phyloP scores from a whole-genome alignment of 2,113 vertebrate species.

The Excalfactoria chinensis region DNA sequence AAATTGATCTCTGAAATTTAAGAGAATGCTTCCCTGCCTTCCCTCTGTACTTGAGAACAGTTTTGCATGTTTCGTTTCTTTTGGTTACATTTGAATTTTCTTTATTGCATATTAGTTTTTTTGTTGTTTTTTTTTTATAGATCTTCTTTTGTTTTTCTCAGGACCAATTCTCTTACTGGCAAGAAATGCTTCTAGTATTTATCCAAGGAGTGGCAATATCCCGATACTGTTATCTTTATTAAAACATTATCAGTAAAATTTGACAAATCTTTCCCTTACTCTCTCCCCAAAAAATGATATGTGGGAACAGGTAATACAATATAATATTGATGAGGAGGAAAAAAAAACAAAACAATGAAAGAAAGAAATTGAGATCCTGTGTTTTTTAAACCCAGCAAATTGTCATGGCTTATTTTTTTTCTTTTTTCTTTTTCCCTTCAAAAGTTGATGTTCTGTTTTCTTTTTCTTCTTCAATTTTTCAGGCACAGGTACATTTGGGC shows the following conservation, averaged over 20 bases:
- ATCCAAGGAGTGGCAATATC: not conserved
- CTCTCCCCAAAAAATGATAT: not conserved
- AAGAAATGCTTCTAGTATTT: not conserved
- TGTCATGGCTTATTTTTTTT: not conserved
- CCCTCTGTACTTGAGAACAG: not conserved
- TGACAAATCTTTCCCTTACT: not conserved
- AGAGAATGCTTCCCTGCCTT: not conserved
- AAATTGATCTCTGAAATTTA: not conserved
- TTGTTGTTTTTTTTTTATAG: fast-evolving
- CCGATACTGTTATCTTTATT: not conserved
- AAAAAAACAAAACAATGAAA: no score
- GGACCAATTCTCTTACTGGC: not conserved
- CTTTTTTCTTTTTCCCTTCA: not conserved
- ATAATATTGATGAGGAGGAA: not conserved
- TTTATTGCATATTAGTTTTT: fast-evolving
- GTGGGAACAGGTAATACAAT: not conserved
- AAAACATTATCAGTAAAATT: not conserved
- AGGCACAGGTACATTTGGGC: constrained; percentile 95
- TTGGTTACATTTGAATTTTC: not conserved
- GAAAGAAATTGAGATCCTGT: not conserved
- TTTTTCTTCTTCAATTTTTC: not conserved
- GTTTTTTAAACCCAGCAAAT: not conserved
- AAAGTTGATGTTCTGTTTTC: not conserved
- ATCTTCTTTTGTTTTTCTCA: not conserved
- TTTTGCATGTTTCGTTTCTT: not conserved